Conservation (phyloP, 2,888 invertebrate species). For the Campoplex capitator region DNA sequence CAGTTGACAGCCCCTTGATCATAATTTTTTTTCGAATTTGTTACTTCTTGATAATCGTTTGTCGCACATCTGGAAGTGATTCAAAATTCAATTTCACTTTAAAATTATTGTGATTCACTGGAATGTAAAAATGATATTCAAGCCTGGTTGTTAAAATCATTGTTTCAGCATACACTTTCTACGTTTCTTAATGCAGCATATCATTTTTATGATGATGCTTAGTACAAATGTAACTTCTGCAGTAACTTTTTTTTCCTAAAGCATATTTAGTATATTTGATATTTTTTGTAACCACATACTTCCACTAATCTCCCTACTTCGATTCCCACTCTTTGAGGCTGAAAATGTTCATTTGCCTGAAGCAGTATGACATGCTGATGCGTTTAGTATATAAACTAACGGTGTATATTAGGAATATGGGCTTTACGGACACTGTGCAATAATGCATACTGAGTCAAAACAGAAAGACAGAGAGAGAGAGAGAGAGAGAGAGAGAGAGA, state of each 20-base stretch:
- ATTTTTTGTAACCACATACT: background rate
- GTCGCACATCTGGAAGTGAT: background rate
- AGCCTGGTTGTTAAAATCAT: background rate
- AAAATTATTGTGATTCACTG: background rate
- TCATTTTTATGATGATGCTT: background rate
- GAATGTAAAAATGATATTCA: background rate
- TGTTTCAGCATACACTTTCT: background rate
- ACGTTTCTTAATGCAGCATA: background rate
- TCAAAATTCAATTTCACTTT: background rate
- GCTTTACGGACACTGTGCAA: background rate
- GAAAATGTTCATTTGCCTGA: background rate
- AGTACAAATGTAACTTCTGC: background rate
- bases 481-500: conserved; percentile 10
- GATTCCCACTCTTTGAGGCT: background rate
- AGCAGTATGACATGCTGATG: background rate
- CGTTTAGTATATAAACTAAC: background rate
- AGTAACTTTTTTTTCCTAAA: background rate
- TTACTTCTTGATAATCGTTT: background rate
- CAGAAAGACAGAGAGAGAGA: conserved; percentile 23
- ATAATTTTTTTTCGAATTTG: background rate
- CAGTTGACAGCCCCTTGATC: background rate
- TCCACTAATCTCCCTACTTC: background rate
- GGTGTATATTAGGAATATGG: background rate
- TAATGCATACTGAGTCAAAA: conserved; percentile 6
- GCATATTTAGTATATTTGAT: background rate